Evolutionary conservation across 2,888 invertebrate species (phyloP), one percentile per base, ranked within the genome.

Genomic region (Mesoligia furuncula): DNA sequence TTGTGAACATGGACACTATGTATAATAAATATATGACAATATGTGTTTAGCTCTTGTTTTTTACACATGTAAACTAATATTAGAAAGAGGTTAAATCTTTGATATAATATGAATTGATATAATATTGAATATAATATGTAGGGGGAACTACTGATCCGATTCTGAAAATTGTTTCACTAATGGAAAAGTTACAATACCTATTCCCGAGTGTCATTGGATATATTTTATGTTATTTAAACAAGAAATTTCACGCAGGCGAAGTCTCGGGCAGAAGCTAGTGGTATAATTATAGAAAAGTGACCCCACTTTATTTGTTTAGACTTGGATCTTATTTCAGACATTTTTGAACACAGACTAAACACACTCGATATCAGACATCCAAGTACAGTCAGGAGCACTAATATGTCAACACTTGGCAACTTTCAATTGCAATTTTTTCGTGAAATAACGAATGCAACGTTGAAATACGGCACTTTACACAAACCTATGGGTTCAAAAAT

Each of bases 281-380:
- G 6, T 57, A 6, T 27, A 3, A 31, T 31, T 3, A 45, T 27
- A n/a, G 8, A 39, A 81, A 15, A 54, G 15, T 54, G 15, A 7
- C n/a, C 48, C 24, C 24, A 71, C 57, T 68, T 62, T 9, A 67
- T 73, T 73, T 67, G 70, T 73, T 51, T 54, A 27, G 39, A 61
- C 20, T 5, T 39, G 27, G 9, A 42, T 83, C 73, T 39, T 62
- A 73, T 85, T 73, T 71, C 86, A 79, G 76, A 70, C 39, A 54
- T 17, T 27, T 59, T 69, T 77, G 39, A 67, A 70, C n/a, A 39
- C 54, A 73, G 69, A 73, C 79, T 84, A 79, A 83, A 79, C 65
- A 75, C 15, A 71, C 20, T 59, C 27, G 27, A 27, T 72, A 82
- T 61, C 76, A 13, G 39, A 42, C n/a, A 61, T 59, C 64, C 6